Percentiles rank a stretch among this genome's conserved stretches.
These are phyloP conservation scores for Odontocolon sp. DNA, from an alignment of 2,888 invertebrate species.

Conservation along the genomic window DNA sequence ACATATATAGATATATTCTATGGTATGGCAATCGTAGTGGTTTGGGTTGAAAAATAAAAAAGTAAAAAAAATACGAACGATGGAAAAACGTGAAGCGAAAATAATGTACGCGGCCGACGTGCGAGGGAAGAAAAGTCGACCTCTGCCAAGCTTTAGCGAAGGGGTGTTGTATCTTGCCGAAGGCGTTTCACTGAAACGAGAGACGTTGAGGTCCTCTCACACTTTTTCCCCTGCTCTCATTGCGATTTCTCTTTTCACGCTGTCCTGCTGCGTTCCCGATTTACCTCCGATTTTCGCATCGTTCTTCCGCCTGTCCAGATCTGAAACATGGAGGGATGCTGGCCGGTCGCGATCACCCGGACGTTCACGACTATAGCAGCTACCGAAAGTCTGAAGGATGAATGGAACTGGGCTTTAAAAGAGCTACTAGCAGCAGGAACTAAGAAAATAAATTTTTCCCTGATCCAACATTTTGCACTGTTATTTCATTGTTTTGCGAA, in stretches of 20 bases:
- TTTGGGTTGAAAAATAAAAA: background rate
- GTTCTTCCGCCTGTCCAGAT: constrained; percentile 52
- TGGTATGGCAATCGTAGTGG: too few relatives aligned
- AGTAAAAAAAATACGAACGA: background rate
- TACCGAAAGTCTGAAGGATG: constrained; percentile 12
- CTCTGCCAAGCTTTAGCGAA: background rate
- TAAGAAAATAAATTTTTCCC: constrained; percentile 1
- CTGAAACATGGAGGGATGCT: constrained; percentile 43
- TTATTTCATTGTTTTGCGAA: too few relatives aligned
- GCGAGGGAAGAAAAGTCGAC: background rate
- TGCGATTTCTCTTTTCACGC: constrained; percentile 1
- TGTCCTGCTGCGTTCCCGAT: background rate
- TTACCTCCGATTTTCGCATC: constrained; percentile 43
- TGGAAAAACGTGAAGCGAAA: constrained; percentile 25
- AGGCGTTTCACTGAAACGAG: constrained; percentile 40
- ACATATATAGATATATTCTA: background rate
- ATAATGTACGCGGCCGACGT: constrained; percentile 24
- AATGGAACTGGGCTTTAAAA: too few relatives aligned
- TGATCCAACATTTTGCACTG: too few relatives aligned
- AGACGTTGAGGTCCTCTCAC: constrained; percentile 26
- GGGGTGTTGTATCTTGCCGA: constrained; percentile 2
- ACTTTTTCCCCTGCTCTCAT: constrained; percentile 5
- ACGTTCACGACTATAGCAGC: constrained; percentile 38
- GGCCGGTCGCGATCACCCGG: constrained; percentile 3
- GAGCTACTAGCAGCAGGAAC: too few relatives aligned